Evolutionary conservation across 1,140 invertebrate genomes (phyloP).

Genomic region (Phenacoccus solenopsis): DNA sequence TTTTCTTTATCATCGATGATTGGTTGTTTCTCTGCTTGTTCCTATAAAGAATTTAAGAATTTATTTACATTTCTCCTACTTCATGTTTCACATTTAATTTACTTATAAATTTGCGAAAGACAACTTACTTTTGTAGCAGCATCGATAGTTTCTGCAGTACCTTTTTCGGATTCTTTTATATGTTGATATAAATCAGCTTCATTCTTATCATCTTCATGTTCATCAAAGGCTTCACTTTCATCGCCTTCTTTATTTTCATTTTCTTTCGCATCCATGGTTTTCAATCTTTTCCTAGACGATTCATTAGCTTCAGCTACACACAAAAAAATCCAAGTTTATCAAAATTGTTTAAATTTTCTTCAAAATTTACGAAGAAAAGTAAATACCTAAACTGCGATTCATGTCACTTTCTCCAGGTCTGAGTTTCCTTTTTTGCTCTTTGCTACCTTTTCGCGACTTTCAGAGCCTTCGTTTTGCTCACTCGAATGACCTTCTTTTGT

Average conservation of each 20-base stretch:
- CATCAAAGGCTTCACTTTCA: slow-evolving; percentile 37
- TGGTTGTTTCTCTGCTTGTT: slow-evolving; percentile 65
- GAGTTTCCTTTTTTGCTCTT: slow-evolving; percentile 37
- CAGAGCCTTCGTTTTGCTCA: slow-evolving; percentile 31
- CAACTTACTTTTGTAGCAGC: slow-evolving; percentile 37
- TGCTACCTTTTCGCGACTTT: slow-evolving; percentile 32
- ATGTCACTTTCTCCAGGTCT: slow-evolving; percentile 45
- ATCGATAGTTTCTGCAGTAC: slow-evolving; percentile 40
- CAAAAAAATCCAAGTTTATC: slow-evolving; percentile 15
- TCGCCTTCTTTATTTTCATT: slow-evolving; percentile 37
- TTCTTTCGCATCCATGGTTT: slow-evolving; percentile 40
- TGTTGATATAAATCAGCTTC: slow-evolving; percentile 70
- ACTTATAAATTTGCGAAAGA: background rate
- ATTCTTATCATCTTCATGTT: slow-evolving; percentile 35
- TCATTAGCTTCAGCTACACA: slow-evolving; percentile 40
- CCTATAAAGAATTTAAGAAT: too few relatives aligned
- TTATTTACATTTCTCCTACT: too few relatives aligned
- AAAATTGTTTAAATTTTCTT: background rate
- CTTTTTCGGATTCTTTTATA: slow-evolving; percentile 54
- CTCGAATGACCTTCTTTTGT: slow-evolving; percentile 46
- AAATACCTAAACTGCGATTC: slow-evolving; percentile 45
- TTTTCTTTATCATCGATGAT: slow-evolving; percentile 44
- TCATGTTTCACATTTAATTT: background rate
- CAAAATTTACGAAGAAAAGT: background rate
- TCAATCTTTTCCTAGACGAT: slow-evolving; percentile 46